Conservation (phyloP, 2,113 vertebrate species). For the Gymnogyps californianus region DNA sequence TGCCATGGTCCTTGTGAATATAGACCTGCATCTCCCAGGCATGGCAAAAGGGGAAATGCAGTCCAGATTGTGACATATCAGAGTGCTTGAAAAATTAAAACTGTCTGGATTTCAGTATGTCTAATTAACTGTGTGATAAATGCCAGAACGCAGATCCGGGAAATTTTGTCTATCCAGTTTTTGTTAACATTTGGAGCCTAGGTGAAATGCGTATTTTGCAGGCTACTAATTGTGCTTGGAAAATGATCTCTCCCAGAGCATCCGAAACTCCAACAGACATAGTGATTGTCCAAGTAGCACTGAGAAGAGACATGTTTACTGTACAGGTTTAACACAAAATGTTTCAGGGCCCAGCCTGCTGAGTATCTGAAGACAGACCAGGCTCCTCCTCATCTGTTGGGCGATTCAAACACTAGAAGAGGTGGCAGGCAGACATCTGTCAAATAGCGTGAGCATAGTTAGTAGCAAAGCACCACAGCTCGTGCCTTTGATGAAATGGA, state of each 20-base stretch:
- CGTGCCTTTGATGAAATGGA: not conserved
- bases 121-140: not conserved
- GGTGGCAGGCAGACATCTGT: not conserved
- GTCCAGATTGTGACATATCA: not conserved
- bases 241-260: not conserved
- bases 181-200: not conserved
- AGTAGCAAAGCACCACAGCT: not conserved
- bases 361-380: not conserved
- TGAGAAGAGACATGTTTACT: not conserved
- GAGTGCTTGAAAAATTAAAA: not conserved
- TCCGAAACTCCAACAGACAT: not conserved
- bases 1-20: not conserved
- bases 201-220: not conserved
- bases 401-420: not conserved
- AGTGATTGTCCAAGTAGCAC: not conserved
- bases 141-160: not conserved
- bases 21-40: not conserved
- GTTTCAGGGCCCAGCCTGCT: not conserved
- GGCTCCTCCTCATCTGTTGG: not conserved
- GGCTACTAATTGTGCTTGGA: not conserved
- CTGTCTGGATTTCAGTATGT: not conserved
- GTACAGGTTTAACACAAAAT: not conserved
- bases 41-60: not conserved
- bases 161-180: not conserved
- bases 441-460: not conserved